These are phyloP conservation scores for Microplitis mediator DNA, from an alignment of 1,140 invertebrate genomes.

Conservation along the genomic window DNA sequence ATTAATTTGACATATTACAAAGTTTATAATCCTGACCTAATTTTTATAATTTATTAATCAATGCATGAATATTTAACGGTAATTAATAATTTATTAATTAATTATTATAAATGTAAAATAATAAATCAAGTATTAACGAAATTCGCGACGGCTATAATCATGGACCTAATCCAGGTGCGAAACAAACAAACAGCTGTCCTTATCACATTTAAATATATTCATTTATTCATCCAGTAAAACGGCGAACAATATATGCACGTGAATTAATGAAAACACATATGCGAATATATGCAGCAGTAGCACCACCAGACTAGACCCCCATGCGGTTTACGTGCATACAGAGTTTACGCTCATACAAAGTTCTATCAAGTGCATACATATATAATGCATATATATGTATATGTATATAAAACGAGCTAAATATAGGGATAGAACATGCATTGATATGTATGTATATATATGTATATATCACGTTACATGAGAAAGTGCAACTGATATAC, in stretches of 20 bases:
- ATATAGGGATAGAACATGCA: slow-evolving; percentile 9
- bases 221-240: slow-evolving; percentile 31
- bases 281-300: neutral
- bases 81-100: neutral
- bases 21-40: no score
- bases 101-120: neutral
- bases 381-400: neutral
- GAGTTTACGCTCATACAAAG: slow-evolving; percentile 14
- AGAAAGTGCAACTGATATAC: slow-evolving; percentile 1
- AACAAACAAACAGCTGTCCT: slow-evolving; percentile 30
- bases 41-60: no score
- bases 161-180: slow-evolving; percentile 11
- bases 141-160: neutral
- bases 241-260: slow-evolving; percentile 20
- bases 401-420: neutral
- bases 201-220: slow-evolving; percentile 30
- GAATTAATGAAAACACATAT: slow-evolving; percentile 28
- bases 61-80: no score
- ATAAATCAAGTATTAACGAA: neutral
- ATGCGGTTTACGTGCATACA: neutral
- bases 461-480: slow-evolving; percentile 46
- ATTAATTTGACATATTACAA: no score
- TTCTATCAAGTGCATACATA: slow-evolving; percentile 11
- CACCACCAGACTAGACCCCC: neutral
- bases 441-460: slow-evolving; percentile 36